Base-by-base conservation (phyloP, 2,888 invertebrate genomes). In the Heliconius cydno region DNA sequence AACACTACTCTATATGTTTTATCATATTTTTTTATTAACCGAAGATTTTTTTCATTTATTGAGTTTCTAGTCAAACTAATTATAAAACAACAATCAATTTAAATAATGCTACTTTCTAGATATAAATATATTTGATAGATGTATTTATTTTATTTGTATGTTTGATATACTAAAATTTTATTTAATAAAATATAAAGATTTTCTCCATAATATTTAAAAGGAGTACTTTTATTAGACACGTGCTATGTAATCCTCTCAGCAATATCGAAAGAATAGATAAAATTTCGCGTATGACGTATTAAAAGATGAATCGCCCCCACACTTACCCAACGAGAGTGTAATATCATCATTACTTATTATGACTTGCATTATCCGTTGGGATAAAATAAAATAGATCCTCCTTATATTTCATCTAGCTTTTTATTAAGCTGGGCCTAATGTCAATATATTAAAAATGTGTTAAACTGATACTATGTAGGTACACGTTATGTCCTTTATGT, bases 321-420 rank as follows among this genome's bases (percentile, higher is more conserved):
- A 75, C 65, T 70, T 79, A 81, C 81, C 81, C 72, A 67, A 52
- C 83, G 82, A 80, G 83, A 81, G 83, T 81, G 81, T 82, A 83
- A 84, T 82, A 82, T 79, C 84, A 80, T 84, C 84, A 84, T 86
- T 85, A 86, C 81, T 80, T 83, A 82, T 82, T 83, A 85, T 86
- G 86, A 86, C 86, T 86, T 84, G 86, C 85, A 84, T 79, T 85
- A 84, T 85, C 82, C 79, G 80, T 30, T 41, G 79, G 79, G 81
- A 81, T 84, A 81, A 83, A 83, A 83, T 82, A 71, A 81, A 76
- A 79, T 82, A 79, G 80, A 82, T 80, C 77, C 78, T 78, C 71
- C 79, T 73, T 77, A 80, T 74, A 82, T 79, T 81, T 81, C 79
- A 70, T 76, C 76, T 74, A 78, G 76, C 13, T 73, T 79, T 77